phyloP scores from a whole-genome alignment of 1,140 invertebrate genomes.

The Megalopta genalis region DNA sequence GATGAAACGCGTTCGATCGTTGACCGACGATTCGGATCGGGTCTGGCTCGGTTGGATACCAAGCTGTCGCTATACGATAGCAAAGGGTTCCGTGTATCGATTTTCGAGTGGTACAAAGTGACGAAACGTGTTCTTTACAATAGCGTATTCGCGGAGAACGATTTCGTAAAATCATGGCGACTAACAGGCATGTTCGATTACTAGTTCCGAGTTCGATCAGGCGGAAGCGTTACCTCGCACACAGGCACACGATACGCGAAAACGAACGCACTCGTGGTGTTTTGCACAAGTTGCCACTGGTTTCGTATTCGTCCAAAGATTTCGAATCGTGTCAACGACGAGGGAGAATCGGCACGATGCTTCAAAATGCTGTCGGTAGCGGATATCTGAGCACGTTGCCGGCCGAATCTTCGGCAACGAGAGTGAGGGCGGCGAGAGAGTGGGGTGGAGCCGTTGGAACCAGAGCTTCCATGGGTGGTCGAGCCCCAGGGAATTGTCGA shows the following conservation, averaged over 20 bases:
- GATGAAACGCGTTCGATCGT: too few species aligned
- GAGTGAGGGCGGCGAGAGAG: slow-evolving; percentile 66
- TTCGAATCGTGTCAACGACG: background rate
- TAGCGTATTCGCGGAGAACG: background rate
- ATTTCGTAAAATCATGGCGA: background rate
- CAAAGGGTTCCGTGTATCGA: background rate
- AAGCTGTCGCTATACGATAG: background rate
- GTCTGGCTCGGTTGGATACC: too few species aligned
- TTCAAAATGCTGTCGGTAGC: slow-evolving; percentile 75
- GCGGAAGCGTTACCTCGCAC: background rate
- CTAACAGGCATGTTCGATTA: background rate
- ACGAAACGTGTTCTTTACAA: background rate
- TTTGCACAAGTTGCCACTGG: slow-evolving; percentile 2
- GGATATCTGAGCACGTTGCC: slow-evolving; percentile 79
- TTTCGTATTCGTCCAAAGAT: background rate
- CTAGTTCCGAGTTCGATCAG: background rate
- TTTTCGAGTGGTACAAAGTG: background rate
- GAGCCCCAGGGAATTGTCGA: slow-evolving; percentile 74
- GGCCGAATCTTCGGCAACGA: slow-evolving; percentile 77
- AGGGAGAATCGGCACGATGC: background rate
- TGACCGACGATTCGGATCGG: background rate
- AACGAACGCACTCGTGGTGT: background rate
- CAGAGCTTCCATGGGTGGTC: slow-evolving; percentile 74
- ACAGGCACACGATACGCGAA: background rate
- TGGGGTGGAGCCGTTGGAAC: slow-evolving; percentile 72